Evolutionary conservation across 2,888 invertebrate species (phyloP).

Genomic region (Allygus modestus): DNA sequence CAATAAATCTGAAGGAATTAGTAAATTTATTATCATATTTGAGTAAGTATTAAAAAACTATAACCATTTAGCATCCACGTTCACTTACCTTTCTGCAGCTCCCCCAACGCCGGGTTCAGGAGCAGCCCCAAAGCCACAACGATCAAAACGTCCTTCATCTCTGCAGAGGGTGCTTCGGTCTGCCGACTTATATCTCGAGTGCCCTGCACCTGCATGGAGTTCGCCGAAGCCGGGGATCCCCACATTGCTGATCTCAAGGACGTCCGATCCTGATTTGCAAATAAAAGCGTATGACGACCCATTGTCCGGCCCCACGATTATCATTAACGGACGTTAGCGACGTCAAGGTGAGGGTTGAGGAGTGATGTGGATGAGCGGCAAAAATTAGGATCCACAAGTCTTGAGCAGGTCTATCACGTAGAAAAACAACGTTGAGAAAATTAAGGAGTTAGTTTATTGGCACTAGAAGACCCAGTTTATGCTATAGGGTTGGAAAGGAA

Average conservation of each 20-base stretch:
- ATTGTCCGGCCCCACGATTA: slow-evolving; percentile 5
- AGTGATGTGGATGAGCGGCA: background rate
- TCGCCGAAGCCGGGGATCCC: slow-evolving; percentile 8
- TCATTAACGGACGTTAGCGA: background rate
- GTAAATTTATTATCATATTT: no score
- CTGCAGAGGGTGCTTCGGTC: background rate
- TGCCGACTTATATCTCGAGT: slow-evolving; percentile 11
- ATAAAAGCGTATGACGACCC: background rate
- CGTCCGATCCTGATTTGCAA: slow-evolving; percentile 20
- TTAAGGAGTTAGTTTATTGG: no score
- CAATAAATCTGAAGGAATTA: no score
- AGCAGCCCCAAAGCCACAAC: background rate
- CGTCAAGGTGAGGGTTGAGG: background rate
- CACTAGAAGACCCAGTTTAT: no score
- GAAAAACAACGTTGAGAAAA: no score
- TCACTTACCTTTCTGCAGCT: background rate
- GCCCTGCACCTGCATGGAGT: background rate
- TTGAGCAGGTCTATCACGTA: no score
- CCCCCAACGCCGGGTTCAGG: background rate
- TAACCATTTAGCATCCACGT: no score
- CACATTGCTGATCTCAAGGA: background rate
- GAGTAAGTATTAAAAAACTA: no score
- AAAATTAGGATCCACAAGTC: no score
- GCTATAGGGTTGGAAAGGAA: no score
- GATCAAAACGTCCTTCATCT: background rate